These are phyloP conservation scores for Malurus splendens DNA, from an alignment of 2,797 vertebrate genomes.

Conservation along the genomic window DNA sequence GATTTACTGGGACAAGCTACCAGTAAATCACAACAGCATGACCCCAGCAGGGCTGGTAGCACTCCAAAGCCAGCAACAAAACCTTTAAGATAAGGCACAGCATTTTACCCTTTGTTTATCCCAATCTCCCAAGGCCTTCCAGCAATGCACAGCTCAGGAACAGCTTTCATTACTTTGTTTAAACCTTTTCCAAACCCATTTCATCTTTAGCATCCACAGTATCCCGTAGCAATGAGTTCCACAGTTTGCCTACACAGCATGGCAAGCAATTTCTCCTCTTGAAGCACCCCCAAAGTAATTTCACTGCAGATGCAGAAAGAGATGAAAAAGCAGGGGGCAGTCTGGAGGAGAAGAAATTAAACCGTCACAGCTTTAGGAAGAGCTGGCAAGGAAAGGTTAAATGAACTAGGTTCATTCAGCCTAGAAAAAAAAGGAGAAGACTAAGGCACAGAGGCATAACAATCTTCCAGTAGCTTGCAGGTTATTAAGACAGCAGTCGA, in stretches of 20 bases:
- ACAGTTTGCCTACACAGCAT: neutral
- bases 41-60: neutral
- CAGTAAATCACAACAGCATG: neutral
- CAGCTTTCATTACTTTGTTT: neutral
- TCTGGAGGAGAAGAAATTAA: conserved; percentile 21
- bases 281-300: conserved; percentile 9
- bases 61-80: neutral
- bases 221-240: conserved; percentile 24
- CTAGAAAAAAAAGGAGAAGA: neutral
- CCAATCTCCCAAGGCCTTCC: neutral
- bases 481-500: conserved; percentile 57
- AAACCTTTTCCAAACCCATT: neutral
- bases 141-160: neutral
- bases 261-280: neutral
- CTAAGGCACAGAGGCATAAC: conserved; percentile 41
- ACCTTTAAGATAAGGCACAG: neutral
- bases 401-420: conserved; percentile 10
- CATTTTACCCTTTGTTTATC: neutral
- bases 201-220: neutral
- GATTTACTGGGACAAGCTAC: neutral
- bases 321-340: conserved; percentile 37
- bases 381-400: conserved; percentile 43
- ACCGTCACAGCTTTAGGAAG: neutral
- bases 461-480: conserved; percentile 44
- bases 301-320: neutral